A percentile compares a stretch with the other conserved stretches of the same genome.
These are phyloP conservation scores for Aethes cnicana DNA, from an alignment of 2,888 invertebrate genomes.

Conservation along the genomic window DNA sequence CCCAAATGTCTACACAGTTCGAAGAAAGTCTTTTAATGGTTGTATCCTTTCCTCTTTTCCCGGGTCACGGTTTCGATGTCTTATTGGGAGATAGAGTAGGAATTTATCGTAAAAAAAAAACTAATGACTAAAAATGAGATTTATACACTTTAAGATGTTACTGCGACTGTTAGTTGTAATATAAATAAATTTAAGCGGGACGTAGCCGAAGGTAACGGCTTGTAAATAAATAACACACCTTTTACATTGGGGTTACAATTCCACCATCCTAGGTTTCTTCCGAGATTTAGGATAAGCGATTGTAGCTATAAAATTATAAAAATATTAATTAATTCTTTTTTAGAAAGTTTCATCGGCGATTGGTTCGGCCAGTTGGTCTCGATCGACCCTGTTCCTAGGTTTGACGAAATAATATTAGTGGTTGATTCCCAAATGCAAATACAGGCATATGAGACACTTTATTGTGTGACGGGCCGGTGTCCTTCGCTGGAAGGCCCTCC, in stretches of 20 bases:
- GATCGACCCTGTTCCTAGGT: neutral
- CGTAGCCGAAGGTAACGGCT: no score
- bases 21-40: slow-evolving; percentile 6
- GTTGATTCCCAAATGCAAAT: slow-evolving; percentile 23
- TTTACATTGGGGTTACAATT: no score
- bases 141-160: no score
- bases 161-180: no score
- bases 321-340: neutral
- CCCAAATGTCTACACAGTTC: neutral
- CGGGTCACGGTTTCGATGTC: slow-evolving; percentile 4
- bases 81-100: slow-evolving; percentile 5
- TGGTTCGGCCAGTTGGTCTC: neutral
- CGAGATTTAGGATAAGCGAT: no score
- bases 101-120: neutral
- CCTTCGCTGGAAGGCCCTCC: slow-evolving; percentile 4
- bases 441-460: slow-evolving; percentile 18
- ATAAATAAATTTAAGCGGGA: no score
- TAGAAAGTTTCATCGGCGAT: neutral
- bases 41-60: slow-evolving; percentile 13
- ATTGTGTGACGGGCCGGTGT: slow-evolving; percentile 7
- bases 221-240: no score
- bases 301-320: no score
- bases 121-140: no score
- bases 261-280: no score
- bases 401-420: slow-evolving; percentile 24